Percentiles rank a stretch among this genome's conserved stretches.
These are phyloP conservation scores for Hirundo rustica DNA, from an alignment of 2,797 vertebrate genomes.

Conservation along the genomic window DNA sequence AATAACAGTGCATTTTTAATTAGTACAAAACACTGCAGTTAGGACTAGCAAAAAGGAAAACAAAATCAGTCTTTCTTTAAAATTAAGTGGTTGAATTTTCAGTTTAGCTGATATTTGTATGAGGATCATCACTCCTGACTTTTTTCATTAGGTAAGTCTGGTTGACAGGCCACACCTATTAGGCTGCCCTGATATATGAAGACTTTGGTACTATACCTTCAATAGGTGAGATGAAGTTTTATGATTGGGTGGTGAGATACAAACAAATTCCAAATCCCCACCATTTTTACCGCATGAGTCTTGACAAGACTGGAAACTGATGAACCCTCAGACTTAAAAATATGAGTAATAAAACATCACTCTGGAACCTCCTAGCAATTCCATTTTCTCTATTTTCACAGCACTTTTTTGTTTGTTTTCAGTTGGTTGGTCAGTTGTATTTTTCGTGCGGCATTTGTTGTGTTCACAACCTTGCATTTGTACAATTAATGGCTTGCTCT, in stretches of 20 bases:
- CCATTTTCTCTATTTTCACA: neutral
- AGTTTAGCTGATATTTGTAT: neutral
- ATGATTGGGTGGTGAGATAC: neutral
- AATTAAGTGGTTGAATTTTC: neutral
- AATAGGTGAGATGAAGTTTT: neutral
- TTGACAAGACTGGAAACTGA: neutral
- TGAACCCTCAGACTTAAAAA: neutral
- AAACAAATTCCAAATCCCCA: neutral
- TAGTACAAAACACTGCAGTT: neutral
- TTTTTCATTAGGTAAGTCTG: neutral
- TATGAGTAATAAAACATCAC: neutral
- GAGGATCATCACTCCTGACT: neutral
- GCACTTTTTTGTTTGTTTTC: neutral
- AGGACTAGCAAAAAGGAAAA: neutral
- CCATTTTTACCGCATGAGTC: neutral
- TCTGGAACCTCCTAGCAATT: neutral
- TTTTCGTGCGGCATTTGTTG: neutral
- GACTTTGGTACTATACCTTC: neutral
- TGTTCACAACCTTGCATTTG: neutral
- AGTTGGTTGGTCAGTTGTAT: fast-evolving
- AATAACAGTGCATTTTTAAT: neutral
- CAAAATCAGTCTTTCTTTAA: neutral
- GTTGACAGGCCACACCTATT: neutral
- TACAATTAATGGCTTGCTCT: neutral
- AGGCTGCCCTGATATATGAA: neutral